Base-by-base conservation (phyloP, 2,888 invertebrate genomes). In the Gibbula magus region DNA sequence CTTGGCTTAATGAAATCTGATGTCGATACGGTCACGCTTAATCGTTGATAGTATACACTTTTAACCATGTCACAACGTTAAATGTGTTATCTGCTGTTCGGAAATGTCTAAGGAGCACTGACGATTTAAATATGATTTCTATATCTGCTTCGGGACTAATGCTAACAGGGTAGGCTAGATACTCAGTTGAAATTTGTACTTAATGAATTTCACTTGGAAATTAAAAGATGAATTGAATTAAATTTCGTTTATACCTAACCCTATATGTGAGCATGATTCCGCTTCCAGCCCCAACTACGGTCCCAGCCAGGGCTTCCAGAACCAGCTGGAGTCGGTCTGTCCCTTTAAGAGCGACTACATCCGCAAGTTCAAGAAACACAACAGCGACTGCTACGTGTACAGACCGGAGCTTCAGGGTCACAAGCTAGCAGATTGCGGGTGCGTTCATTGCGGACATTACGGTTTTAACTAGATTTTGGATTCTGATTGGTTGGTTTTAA, bases 311-410 rank as follows among this genome's bases (percentile, higher is more conserved):
- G 45, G 45, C 45, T 45, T 45, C 61, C 16, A 29, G 29, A 70
- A 32, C 20, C 32, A 70, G 20, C 32, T 70, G 2, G 13, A 70
- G 70, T 25, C 35, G 8, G 70, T 70, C n/a, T 70, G 70, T n/a
- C 70, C 70, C 20, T 70, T 39, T n/a, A 70, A 29, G 32, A 70
- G 39, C n/a, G 70, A 39, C 32, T 70, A 70, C 70, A 52, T 75
- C 53, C 29, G 29, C 16, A 75, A 29, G 54, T 75, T 75, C 54
- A 75, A 75, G 75, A 75, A 75, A 32, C 54, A 75, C 54, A 54
- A 54, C 20, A 29, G 25, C 1, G 53, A 25, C 18, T 75, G 75
- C 29, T 75, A 32, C 20, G 54, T 54, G 2, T 75, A 54, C n/a
- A 54, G 54, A 22, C 75, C 75, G 3, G n/a, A 25, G 32, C 5